Evolutionary conservation across 2,113 vertebrate species (phyloP), one percentile per base, ranked within the genome.

Genomic region (Epinephelus lanceolatus): DNA sequence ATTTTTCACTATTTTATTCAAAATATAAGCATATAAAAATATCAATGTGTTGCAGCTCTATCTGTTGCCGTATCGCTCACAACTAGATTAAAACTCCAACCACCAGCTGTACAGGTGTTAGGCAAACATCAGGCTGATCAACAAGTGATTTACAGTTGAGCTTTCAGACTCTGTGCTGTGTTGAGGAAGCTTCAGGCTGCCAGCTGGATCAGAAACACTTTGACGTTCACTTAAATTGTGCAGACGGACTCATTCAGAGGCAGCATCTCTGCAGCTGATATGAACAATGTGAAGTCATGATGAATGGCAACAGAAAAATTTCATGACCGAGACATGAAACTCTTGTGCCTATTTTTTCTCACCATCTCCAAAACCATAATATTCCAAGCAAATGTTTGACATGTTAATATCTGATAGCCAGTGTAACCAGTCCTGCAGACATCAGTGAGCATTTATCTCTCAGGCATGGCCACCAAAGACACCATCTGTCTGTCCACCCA

Each of bases 311-410:
- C 1, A 45, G 18, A n/a, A 56, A 37, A 17, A 18, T 27, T 11
- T 33, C 25, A 7, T 21, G 66, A 27, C 45, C 12, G 25, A 37
- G 17, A 59, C 21, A n/a, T 9, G 21, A 12, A 6, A 53, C 33
- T 21, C 1, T n/a, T n/a, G 8, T 18, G 0, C 27, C 3, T 27
- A 1, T 47, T 47, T 52, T 37, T 8, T 27, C 42, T 62, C 67
- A 42, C 1, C 17, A 25, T 47, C 19, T 63, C 25, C 14, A 27
- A 1, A 30, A 68, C 19, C 6, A 1, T 23, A 42, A 12, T 17
- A 25, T 57, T 27, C 3, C 9, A 19, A 47, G 55, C 37, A 27
- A 27, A 12, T 1, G 9, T 27, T 27, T 27, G 40, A 18, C 30
- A 23, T 51, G 13, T 12, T 18, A 27, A 49, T 18, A 18, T 2